phyloP scores from a whole-genome alignment of 2,113 vertebrate genomes.

The Cygnus atratus region DNA sequence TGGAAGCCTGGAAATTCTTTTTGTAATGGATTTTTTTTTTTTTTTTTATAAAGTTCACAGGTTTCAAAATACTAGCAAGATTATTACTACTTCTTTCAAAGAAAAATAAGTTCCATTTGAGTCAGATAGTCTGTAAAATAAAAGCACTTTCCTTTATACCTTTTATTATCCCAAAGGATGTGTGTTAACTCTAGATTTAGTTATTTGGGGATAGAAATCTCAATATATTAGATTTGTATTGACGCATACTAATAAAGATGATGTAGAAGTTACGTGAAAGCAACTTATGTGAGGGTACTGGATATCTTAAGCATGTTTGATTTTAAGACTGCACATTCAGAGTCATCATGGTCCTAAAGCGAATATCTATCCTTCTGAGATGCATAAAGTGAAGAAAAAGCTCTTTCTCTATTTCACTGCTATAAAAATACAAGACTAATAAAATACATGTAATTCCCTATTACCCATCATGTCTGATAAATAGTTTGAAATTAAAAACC shows the following conservation, averaged over 20 bases:
- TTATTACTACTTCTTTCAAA: neutral
- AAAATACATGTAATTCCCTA: neutral
- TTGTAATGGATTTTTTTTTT: neutral
- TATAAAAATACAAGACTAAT: neutral
- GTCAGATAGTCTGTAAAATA: neutral
- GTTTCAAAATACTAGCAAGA: neutral
- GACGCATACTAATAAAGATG: neutral
- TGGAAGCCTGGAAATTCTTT: neutral
- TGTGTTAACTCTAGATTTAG: neutral
- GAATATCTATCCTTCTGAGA: neutral
- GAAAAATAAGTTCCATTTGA: neutral
- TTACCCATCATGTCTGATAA: rapidly evolving
- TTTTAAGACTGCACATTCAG: neutral
- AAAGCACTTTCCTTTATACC: neutral
- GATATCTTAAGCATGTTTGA: neutral
- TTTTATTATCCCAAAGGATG: neutral
- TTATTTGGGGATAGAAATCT: neutral
- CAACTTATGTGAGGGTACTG: neutral
- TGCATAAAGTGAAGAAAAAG: neutral
- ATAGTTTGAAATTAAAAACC: neutral
- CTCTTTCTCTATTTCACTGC: neutral
- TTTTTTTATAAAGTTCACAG: neutral
- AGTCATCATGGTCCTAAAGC: rapidly evolving
- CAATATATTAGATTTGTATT: neutral
- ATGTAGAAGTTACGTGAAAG: neutral